Evolutionary conservation across 2,113 vertebrate species (phyloP), one percentile per base, ranked within the genome.

Genomic region (Mormyrus iriodes): DNA sequence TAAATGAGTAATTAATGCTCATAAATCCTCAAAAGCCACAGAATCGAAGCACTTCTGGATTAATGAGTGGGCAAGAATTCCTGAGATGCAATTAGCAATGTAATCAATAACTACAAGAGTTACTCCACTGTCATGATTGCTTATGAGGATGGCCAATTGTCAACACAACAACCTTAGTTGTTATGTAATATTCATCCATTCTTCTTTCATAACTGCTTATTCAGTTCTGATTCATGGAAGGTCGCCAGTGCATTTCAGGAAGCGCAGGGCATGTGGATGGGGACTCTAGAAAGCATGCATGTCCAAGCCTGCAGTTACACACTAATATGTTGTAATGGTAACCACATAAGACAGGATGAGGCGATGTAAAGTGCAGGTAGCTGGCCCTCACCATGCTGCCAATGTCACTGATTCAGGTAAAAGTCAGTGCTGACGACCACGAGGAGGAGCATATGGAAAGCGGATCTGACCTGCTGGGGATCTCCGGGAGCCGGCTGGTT

Each of bases 401-500:
- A n/a, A n/a, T n/a, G n/a, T n/a, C n/a, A n/a, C n/a, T n/a, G n/a
- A 8, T 5, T 48, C 46, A 48, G 46, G 8, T 48, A 48, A 48
- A 4, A 48, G 55, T 61, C 3, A 19, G 55, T 10, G 13, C 24
- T 17, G 15, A n/a, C n/a, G n/a, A n/a, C n/a, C n/a, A n/a, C n/a
- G n/a, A n/a, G n/a, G n/a, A n/a, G n/a, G n/a, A n/a, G n/a, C n/a
- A n/a, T n/a, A n/a, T n/a, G n/a, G n/a, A n/a, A n/a, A n/a, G 91
- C 87, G 51, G 91, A 12, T 61, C 95, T 93, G 90, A 96, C 96
- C 95, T 95, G 95, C 82, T 93, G 91, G 0, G 95, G 97, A 4
- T 97, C 96, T 83, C 93, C 91, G 0, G 95, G 98, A 3, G 97
- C 96, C 0, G 98, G 97, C 83, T 99, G 99, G 92, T 96, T 95